Conservation (phyloP, 2,797 vertebrate genomes). For the Anomalospiza imberbis region DNA sequence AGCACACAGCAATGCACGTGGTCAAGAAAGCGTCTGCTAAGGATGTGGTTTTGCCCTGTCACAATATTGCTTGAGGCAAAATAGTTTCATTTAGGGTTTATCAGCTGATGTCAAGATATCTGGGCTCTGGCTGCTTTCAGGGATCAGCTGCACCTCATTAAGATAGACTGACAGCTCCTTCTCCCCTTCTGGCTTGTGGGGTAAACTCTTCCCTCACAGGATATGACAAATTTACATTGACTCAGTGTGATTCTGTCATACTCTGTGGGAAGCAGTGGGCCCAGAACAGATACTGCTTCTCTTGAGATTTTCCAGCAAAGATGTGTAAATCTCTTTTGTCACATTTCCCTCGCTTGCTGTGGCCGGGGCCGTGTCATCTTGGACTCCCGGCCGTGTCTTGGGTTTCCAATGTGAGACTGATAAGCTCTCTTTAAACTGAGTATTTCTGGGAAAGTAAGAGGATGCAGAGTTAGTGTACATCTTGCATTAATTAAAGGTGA, state of each 20-base stretch:
- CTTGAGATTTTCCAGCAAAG: background rate
- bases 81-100: background rate
- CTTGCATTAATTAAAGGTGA: background rate
- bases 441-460: background rate
- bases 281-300: background rate
- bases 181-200: background rate
- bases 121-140: background rate
- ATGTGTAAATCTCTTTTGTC: background rate
- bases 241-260: background rate
- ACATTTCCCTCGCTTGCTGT: background rate
- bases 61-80: background rate
- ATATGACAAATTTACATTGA: background rate
- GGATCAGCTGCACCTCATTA: background rate
- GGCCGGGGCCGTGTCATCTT: accelerated
- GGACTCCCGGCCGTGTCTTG: background rate
- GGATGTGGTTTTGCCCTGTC: background rate
- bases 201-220: background rate
- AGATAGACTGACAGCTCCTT: background rate
- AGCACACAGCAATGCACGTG: background rate
- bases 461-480: background rate
- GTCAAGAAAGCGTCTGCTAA: background rate
- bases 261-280: background rate
- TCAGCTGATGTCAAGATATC: background rate
- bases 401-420: background rate
- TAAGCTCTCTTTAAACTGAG: background rate